phyloP scores from a whole-genome alignment of 1,140 invertebrate genomes.

The Samia ricini region DNA sequence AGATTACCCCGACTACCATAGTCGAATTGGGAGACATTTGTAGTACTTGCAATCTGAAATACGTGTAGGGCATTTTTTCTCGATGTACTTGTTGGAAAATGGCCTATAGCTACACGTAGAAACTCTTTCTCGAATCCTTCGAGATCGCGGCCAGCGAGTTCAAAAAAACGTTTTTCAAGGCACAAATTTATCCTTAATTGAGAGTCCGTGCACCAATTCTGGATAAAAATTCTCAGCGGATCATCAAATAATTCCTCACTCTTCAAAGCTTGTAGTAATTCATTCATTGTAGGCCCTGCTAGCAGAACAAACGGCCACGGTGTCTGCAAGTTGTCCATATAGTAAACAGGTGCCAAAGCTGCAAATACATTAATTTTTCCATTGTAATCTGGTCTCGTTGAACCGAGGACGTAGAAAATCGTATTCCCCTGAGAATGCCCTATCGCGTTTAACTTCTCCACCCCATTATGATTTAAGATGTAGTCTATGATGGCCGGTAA shows the following conservation, averaged over 20 bases:
- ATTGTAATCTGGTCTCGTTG: slow-evolving; percentile 39
- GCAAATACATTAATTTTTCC: slow-evolving; percentile 31
- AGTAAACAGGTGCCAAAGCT: slow-evolving; percentile 23
- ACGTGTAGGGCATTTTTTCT: slow-evolving; percentile 82
- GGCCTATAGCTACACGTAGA: slow-evolving; percentile 2
- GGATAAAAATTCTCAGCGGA: not conserved
- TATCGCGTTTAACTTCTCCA: slow-evolving; percentile 74
- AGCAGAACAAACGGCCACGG: not conserved
- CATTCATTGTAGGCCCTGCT: not conserved
- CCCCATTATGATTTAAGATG: slow-evolving; percentile 80
- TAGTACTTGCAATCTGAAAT: slow-evolving; percentile 72
- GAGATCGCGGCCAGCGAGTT: slow-evolving; percentile 19
- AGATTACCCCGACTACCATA: slow-evolving; percentile 72
- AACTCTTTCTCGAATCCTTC: slow-evolving; percentile 26
- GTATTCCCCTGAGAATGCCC: slow-evolving; percentile 71
- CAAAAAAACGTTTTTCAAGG: not conserved
- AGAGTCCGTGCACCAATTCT: not conserved
- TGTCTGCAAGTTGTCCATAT: slow-evolving; percentile 2
- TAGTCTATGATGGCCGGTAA: slow-evolving; percentile 48
- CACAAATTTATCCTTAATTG: not conserved
- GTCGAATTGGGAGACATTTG: slow-evolving; percentile 63
- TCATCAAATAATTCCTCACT: slow-evolving; percentile 7
- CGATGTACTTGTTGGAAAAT: slow-evolving; percentile 61
- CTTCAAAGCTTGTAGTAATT: not conserved
- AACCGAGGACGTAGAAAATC: slow-evolving; percentile 52